These are phyloP conservation scores for Papilio helenus DNA, from an alignment of 1,140 invertebrate genomes.

Conservation along the genomic window DNA sequence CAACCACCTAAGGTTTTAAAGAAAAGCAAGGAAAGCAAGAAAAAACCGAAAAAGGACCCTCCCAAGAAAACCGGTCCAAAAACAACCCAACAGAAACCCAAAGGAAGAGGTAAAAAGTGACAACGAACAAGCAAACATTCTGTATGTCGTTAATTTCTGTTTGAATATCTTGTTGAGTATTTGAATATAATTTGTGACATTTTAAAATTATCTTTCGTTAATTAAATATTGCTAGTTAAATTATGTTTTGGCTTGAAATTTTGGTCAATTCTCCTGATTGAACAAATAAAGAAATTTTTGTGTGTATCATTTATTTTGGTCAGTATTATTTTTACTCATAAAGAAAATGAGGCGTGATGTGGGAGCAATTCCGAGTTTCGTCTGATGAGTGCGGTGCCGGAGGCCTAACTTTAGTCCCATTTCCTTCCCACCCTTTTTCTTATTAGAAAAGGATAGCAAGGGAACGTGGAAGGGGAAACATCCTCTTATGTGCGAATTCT, in stretches of 20 bases:
- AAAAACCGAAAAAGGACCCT: conserved; percentile 16
- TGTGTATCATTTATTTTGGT: background rate
- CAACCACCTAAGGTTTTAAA: conserved; percentile 44
- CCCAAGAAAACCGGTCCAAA: conserved; percentile 23
- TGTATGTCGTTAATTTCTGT: background rate
- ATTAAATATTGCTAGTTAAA: background rate
- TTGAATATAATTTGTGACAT: background rate
- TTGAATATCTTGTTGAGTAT: background rate
- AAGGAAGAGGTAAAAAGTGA: background rate
- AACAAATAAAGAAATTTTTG: background rate
- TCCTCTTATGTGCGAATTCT: too few species aligned
- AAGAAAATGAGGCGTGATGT: too few species aligned
- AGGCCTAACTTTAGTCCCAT: too few species aligned
- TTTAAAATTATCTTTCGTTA: background rate
- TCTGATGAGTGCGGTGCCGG: too few species aligned
- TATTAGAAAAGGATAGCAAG: too few species aligned
- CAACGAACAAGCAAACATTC: background rate
- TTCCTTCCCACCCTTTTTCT: too few species aligned
- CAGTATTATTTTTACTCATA: background rate
- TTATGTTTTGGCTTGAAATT: background rate
- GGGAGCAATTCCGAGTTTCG: too few species aligned
- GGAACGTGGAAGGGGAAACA: too few species aligned
- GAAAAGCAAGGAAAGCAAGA: conserved; percentile 14
- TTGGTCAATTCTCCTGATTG: background rate
- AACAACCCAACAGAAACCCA: conserved; percentile 29